A percentile compares a stretch with the other conserved stretches of the same genome.
These are phyloP conservation scores for Orestias chungarensis DNA, from an alignment of 2,797 vertebrate genomes.

Conservation along the genomic window DNA sequence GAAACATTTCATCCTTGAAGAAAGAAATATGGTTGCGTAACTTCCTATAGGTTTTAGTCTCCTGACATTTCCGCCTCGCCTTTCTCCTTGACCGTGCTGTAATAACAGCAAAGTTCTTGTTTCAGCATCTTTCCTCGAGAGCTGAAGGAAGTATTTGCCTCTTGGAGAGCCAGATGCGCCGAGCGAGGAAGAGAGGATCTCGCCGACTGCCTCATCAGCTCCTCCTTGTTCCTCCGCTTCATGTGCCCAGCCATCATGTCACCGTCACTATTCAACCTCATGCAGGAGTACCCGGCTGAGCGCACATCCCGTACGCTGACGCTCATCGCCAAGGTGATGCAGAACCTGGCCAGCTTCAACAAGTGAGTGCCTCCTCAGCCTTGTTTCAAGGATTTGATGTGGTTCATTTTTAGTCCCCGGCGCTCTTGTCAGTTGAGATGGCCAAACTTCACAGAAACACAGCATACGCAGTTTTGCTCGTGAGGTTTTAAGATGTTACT, in stretches of 20 bases:
- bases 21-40: neutral
- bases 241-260: conserved; percentile 97
- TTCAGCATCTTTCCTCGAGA: conserved; percentile 84
- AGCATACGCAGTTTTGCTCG: conserved; percentile 34
- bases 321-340: conserved; percentile 98
- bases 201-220: conserved; percentile 94
- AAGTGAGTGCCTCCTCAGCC: conserved; percentile 85
- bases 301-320: conserved; percentile 95
- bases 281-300: conserved; percentile 96
- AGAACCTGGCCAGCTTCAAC: conserved; percentile 98
- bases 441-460: conserved; percentile 15
- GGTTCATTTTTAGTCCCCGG: conserved; percentile 28
- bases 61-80: neutral
- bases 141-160: conserved; percentile 88
- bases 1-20: conserved; percentile 7
- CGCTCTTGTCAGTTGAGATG: conserved; percentile 15
- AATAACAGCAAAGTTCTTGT: conserved; percentile 29
- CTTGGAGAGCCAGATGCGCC: conserved; percentile 93
- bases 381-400: conserved; percentile 2
- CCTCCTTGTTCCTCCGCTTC: conserved; percentile 95
- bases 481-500: conserved; percentile 43
- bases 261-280: conserved; percentile 94
- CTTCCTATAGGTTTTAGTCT: conserved; percentile 11
- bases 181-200: conserved; percentile 95
- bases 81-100: conserved; percentile 13